These are phyloP conservation scores for Cyrtorhinus lividipennis DNA, from an alignment of 1,140 invertebrate species.

Conservation along the genomic window DNA sequence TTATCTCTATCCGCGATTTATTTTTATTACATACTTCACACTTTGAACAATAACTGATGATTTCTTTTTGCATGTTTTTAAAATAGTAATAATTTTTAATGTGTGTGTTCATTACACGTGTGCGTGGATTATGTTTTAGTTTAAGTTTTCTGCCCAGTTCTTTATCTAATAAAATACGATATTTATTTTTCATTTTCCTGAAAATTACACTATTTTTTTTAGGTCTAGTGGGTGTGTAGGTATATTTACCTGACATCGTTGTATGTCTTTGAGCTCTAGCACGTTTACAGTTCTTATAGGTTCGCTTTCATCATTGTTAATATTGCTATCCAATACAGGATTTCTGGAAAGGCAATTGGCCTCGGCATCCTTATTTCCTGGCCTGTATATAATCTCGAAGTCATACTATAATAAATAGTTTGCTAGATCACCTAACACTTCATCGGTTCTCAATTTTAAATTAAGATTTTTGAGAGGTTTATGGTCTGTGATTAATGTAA, in stretches of 20 bases:
- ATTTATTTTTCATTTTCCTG: constrained; percentile 23
- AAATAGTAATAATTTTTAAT: constrained; percentile 24
- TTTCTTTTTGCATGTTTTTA: constrained; percentile 23
- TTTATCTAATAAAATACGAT: constrained; percentile 22
- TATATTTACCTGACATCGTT: neutral
- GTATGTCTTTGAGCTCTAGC: too few species aligned
- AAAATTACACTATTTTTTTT: constrained; percentile 7
- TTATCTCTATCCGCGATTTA: constrained; percentile 26
- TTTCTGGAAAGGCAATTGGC: constrained; percentile 25
- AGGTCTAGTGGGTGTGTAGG: neutral
- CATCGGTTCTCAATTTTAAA: too few species aligned
- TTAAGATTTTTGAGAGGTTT: constrained; percentile 30
- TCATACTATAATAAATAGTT: constrained; percentile 30
- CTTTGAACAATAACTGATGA: constrained; percentile 25
- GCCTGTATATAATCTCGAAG: constrained; percentile 23
- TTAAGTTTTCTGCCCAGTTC: constrained; percentile 22
- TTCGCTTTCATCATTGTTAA: too few species aligned
- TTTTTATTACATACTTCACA: constrained; percentile 29
- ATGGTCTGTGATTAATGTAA: too few species aligned
- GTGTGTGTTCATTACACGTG: constrained; percentile 23
- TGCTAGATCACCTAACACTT: too few species aligned
- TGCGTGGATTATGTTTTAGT: constrained; percentile 22
- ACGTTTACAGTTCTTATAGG: too few species aligned
- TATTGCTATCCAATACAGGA: constrained; percentile 24
- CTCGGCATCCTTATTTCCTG: constrained; percentile 24